A percentile compares a stretch with the other conserved stretches of the same genome.
phyloP scores from a whole-genome alignment of 2,888 invertebrate genomes.

The Crematogaster levior region DNA sequence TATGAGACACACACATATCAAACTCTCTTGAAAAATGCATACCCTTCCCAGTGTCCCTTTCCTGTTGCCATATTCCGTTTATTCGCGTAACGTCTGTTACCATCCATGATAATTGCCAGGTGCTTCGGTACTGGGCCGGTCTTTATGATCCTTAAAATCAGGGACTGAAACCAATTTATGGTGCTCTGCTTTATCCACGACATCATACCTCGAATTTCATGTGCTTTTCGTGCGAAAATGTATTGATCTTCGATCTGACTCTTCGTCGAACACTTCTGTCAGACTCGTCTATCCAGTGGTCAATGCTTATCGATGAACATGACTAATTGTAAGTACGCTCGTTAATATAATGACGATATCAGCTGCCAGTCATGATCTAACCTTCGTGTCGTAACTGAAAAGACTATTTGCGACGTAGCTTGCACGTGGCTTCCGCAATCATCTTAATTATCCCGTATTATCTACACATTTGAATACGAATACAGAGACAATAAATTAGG shows the following conservation, averaged over 20 bases:
- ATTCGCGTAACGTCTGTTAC: slow-evolving; percentile 96
- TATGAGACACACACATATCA: not conserved
- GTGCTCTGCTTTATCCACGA: slow-evolving; percentile 93
- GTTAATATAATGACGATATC: not conserved
- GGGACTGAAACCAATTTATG: slow-evolving; percentile 91
- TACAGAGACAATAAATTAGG: not conserved
- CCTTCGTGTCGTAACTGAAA: slow-evolving; percentile 11
- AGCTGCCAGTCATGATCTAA: slow-evolving; percentile 23
- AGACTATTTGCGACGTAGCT: not conserved
- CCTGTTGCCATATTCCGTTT: slow-evolving; percentile 91
- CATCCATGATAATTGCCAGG: slow-evolving; percentile 99
- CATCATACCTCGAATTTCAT: slow-evolving; percentile 84
- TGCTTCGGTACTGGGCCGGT: slow-evolving; percentile 95
- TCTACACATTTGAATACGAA: not conserved
- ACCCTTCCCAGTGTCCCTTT: slow-evolving; percentile 94
- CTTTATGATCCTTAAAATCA: slow-evolving; percentile 91
- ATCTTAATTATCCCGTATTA: slow-evolving; percentile 8
- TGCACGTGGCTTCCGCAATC: not conserved
- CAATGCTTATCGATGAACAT: slow-evolving; percentile 49
- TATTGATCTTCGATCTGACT: not conserved
- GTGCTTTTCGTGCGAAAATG: too few species aligned
- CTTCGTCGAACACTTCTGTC: not conserved
- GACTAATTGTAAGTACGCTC: not conserved
- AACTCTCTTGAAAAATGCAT: not conserved
- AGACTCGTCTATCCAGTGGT: not conserved